Percentiles rank a stretch among this genome's conserved stretches.
phyloP scores from a whole-genome alignment of 2,888 invertebrate species.

The Quadroppia sp. region DNA sequence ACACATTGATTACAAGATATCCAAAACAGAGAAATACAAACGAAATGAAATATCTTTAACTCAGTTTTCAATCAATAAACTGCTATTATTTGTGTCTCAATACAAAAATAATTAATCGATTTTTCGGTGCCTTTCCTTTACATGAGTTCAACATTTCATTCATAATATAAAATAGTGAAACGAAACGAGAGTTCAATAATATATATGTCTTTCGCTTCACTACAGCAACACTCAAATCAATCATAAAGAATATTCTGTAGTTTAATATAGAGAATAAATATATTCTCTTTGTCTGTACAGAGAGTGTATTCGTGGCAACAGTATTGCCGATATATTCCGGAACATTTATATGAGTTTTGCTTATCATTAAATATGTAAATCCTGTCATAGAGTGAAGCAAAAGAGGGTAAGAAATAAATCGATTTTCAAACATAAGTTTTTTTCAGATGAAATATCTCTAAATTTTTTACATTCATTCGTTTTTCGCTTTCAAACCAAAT shows the following conservation, averaged over 20 bases:
- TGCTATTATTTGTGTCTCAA: constrained; percentile 3
- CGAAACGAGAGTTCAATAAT: not conserved
- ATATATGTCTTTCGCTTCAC: not conserved
- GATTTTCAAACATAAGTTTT: not conserved
- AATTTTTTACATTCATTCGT: too few relatives aligned
- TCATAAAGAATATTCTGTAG: not conserved
- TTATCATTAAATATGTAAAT: not conserved
- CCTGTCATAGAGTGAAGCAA: not conserved
- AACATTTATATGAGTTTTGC: not conserved
- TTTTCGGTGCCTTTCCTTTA: not conserved
- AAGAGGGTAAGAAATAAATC: not conserved
- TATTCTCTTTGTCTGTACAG: not conserved
- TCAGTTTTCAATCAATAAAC: not conserved
- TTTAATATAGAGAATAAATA: not conserved
- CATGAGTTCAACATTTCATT: not conserved
- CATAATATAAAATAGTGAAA: constrained; percentile 3
- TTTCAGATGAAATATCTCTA: too few relatives aligned
- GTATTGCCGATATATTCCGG: not conserved
- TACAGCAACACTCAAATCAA: not conserved
- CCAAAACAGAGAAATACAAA: not conserved
- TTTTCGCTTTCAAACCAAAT: too few relatives aligned
- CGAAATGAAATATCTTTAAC: not conserved
- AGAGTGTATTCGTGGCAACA: too few relatives aligned
- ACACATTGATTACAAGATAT: not conserved
- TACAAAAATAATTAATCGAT: constrained; percentile 8